phyloP scores from a whole-genome alignment of 2,797 vertebrate species.

The Bucorvus abyssinicus region DNA sequence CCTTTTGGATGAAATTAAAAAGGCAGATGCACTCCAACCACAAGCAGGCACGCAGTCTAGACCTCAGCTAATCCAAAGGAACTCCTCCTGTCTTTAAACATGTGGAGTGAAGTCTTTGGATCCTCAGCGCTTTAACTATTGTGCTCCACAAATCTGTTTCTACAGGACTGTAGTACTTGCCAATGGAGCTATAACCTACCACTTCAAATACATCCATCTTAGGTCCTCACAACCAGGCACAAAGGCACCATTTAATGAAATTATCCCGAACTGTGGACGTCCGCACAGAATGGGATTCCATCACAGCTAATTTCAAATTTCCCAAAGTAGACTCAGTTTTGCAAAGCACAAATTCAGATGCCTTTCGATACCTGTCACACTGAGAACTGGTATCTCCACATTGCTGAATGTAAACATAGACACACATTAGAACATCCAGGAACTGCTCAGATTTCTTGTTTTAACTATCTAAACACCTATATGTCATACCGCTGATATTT shows the following conservation, averaged over 20 bases:
- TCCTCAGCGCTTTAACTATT: conserved; percentile 1
- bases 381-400: background rate
- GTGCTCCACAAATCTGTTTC: background rate
- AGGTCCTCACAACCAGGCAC: background rate
- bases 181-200: background rate
- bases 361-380: background rate
- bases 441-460: background rate
- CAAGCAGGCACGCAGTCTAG: conserved; percentile 53
- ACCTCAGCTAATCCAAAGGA: conserved; percentile 33
- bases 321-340: background rate
- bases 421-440: background rate
- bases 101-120: background rate
- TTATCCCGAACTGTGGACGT: background rate
- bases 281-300: background rate
- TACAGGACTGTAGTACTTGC: background rate
- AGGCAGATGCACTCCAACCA: conserved; percentile 37
- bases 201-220: conserved; percentile 5
- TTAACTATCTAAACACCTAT: background rate
- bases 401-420: background rate
- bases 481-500: background rate
- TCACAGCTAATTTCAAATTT: background rate
- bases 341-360: background rate
- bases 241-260: background rate
- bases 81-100: conserved; percentile 1
- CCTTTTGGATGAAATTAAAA: conserved; percentile 47